phyloP scores from a whole-genome alignment of 2,113 vertebrate genomes.

The Zeus faber region DNA sequence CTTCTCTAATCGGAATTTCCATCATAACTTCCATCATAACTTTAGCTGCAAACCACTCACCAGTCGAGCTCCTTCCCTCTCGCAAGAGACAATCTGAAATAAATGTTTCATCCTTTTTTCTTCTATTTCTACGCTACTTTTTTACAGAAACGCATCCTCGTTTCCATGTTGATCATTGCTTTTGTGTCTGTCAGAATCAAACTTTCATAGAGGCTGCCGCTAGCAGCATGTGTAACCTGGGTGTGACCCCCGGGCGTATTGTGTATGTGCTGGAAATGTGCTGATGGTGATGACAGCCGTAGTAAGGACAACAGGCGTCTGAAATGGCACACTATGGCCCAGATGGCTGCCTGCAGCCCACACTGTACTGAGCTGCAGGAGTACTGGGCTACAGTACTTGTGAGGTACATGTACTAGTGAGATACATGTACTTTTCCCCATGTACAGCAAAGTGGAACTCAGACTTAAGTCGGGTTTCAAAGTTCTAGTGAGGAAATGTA shows the following conservation, averaged over 20 bases:
- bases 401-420: too few species aligned
- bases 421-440: too few species aligned
- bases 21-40: too few species aligned
- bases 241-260: slow-evolving; percentile 44
- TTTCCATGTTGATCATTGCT: slow-evolving; percentile 5
- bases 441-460: too few species aligned
- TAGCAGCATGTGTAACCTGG: slow-evolving; percentile 31
- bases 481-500: too few species aligned
- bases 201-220: slow-evolving; percentile 33
- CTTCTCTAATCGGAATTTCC: too few species aligned
- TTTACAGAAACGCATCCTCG: neutral
- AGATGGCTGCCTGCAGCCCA: slow-evolving; percentile 9
- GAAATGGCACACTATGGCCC: slow-evolving; percentile 12
- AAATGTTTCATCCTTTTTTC: neutral
- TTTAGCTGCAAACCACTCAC: slow-evolving; percentile 20
- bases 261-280: slow-evolving; percentile 68
- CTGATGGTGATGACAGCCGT: slow-evolving; percentile 49
- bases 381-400: too few species aligned
- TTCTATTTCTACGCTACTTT: neutral
- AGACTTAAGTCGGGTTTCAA: too few species aligned
- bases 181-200: slow-evolving; percentile 37
- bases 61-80: too few species aligned
- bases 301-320: slow-evolving; percentile 31
- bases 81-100: too few species aligned
- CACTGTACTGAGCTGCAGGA: neutral